phyloP scores from a whole-genome alignment of 2,888 invertebrate genomes.

The Gerris lacustris region DNA sequence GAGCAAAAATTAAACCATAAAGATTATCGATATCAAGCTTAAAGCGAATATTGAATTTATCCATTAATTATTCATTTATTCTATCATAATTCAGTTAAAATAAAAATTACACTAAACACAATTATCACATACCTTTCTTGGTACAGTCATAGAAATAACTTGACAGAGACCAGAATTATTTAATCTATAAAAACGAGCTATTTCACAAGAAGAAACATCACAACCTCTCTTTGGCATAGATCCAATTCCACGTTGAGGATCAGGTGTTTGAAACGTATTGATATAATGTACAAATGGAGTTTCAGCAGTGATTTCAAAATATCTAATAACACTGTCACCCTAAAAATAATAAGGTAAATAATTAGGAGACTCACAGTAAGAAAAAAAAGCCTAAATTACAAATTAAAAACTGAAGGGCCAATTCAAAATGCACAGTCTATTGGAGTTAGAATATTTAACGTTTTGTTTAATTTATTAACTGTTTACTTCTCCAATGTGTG shows the following conservation, averaged over 20 bases:
- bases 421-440: not conserved
- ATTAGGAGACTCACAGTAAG: constrained; percentile 14
- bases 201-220: constrained; percentile 88
- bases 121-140: constrained; percentile 56
- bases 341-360: constrained; percentile 31
- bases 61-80: not conserved
- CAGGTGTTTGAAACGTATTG: constrained; percentile 93
- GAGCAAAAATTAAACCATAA: constrained; percentile 26
- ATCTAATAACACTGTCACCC: constrained; percentile 94
- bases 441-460: not conserved
- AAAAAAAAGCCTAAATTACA: not conserved
- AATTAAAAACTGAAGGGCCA: not conserved
- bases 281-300: constrained; percentile 93
- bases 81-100: not conserved
- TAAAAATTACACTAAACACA: not conserved
- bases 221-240: constrained; percentile 97
- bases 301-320: constrained; percentile 85
- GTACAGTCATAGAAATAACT: constrained; percentile 94
- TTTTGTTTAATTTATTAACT: not conserved
- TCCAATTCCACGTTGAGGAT: constrained; percentile 91
- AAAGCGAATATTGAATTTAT: not conserved
- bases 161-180: constrained; percentile 91
- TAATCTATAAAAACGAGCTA: constrained; percentile 86
- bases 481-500: not conserved
- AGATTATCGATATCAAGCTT: constrained; percentile 2